phyloP scores from a whole-genome alignment of 2,888 invertebrate species.

The Sialis fuliginosa region DNA sequence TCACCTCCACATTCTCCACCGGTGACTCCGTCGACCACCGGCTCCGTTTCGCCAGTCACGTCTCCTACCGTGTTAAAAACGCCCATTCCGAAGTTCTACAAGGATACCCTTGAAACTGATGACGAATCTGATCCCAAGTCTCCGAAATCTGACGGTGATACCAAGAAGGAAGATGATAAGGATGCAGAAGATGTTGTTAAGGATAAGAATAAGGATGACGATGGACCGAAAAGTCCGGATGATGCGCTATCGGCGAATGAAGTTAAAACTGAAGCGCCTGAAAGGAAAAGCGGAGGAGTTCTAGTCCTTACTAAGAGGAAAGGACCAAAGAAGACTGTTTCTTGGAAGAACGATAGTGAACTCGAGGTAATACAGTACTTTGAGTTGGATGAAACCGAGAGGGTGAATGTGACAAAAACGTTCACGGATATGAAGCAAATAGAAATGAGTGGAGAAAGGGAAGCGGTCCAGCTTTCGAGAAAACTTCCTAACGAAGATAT shows the following conservation, averaged over 20 bases:
- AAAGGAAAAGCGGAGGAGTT: slow-evolving; percentile 33
- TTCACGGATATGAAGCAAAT: slow-evolving; percentile 85
- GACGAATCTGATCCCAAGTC: slow-evolving; percentile 35
- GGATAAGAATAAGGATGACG: slow-evolving; percentile 10
- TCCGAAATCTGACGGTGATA: slow-evolving; percentile 16
- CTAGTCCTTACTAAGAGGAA: slow-evolving; percentile 54
- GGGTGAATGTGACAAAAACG: slow-evolving; percentile 83
- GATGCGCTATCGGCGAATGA: slow-evolving; percentile 2
- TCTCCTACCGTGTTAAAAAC: slow-evolving; percentile 23
- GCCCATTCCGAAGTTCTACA: slow-evolving; percentile 59
- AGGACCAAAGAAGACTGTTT: slow-evolving; percentile 62
- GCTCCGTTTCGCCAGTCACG: slow-evolving; percentile 12
- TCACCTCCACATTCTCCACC: slow-evolving; percentile 28
- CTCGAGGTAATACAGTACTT: slow-evolving; percentile 76
- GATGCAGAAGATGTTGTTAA: slow-evolving; percentile 12
- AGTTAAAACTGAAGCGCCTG: slow-evolving; percentile 26
- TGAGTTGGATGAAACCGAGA: slow-evolving; percentile 88
- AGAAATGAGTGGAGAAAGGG: slow-evolving; percentile 73
- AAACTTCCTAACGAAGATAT: slow-evolving; percentile 58
- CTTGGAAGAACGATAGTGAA: slow-evolving; percentile 65
- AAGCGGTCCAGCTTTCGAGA: slow-evolving; percentile 59
- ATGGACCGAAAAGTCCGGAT: background rate
- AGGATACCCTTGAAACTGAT: slow-evolving; percentile 69
- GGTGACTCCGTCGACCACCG: slow-evolving; percentile 14
- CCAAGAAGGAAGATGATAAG: slow-evolving; percentile 22